These are phyloP conservation scores for Agapetus fuscipes DNA, from an alignment of 2,888 invertebrate genomes.

Conservation along the genomic window DNA sequence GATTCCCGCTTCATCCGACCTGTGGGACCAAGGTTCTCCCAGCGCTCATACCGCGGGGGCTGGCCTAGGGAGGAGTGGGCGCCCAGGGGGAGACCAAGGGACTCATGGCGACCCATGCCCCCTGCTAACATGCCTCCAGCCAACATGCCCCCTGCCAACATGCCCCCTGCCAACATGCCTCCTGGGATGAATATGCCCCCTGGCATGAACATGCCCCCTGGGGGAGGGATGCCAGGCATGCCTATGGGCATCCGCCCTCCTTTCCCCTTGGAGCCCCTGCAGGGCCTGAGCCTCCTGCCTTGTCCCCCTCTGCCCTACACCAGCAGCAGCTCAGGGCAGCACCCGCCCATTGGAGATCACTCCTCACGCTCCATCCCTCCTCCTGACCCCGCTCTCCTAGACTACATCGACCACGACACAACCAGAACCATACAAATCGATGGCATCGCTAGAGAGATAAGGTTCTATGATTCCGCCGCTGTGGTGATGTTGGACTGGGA, in stretches of 20 bases:
- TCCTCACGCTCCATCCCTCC: slow-evolving; percentile 31
- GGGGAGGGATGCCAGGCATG: slow-evolving; percentile 19
- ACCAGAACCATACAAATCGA: slow-evolving; percentile 77
- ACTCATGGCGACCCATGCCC: slow-evolving; percentile 23
- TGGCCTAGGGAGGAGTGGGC: slow-evolving; percentile 33
- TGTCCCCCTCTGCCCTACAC: slow-evolving; percentile 32
- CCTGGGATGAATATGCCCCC: too few species aligned
- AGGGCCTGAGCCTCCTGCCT: slow-evolving; percentile 35
- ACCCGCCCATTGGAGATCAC: slow-evolving; percentile 37
- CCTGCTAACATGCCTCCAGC: slow-evolving; percentile 28
- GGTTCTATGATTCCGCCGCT: slow-evolving; percentile 79
- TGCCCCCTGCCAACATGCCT: background rate
- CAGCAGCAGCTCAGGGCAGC: slow-evolving; percentile 29
- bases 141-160: slow-evolving; percentile 19
- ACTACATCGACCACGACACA: slow-evolving; percentile 50
- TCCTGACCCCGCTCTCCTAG: slow-evolving; percentile 34
- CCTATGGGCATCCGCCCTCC: slow-evolving; percentile 26
- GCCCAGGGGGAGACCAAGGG: too few species aligned
- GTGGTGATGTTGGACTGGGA: slow-evolving; percentile 79
- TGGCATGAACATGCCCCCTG: background rate
- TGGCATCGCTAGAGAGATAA: slow-evolving; percentile 66
- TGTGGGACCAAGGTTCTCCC: too few species aligned
- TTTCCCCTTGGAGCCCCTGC: slow-evolving; percentile 29
- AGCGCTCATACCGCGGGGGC: too few species aligned
- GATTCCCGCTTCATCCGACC: too few species aligned